Base-by-base conservation (phyloP, 1,140 invertebrate species). In the Philotrypesis tridentata region DNA sequence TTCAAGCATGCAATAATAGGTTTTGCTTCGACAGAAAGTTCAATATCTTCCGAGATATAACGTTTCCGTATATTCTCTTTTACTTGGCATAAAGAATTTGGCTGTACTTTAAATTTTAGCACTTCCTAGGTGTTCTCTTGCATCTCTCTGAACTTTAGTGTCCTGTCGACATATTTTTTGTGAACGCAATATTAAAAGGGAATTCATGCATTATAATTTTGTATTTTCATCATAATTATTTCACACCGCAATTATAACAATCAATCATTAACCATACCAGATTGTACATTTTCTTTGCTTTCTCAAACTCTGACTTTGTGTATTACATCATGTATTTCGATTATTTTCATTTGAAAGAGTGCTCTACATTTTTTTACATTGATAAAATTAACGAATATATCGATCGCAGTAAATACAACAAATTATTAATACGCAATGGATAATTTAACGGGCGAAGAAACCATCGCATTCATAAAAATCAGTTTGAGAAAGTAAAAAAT, bases 211-310 rank as follows among this genome's bases (percentile, higher is more conserved):
- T 14, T 25, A 21, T 60, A 17, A 55, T 77, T 25, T 29, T 65
- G 40, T 43, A 2, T 37, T 40, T 43, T 77, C 72, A 17, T 43
- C 48, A 25, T 67, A 23, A 78, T 79, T 37, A 79, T 79, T 79
- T 43, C 67, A 60, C 17, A 25, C 8, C 25, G 40, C 77, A 60
- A 79, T n/a, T 33, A 61, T 71, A 79, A 79, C 43, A 60, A 79
- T 79, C 70, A 71, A 79, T 79, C 27, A 61, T 70, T 60, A 79
- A 79, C 23, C 31, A 37, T 79, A 71, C n/a, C n/a, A 29, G 77
- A 71, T 71, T 79, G 77, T 61, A 37, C 21, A 17, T 55, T 79
- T 70, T 79, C 77, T 79, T 71, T 71, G 77, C 77, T 71, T 79
- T 79, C 77, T 79, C 43, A 79, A 79, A 79, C 48, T 31, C 60